phyloP scores from a whole-genome alignment of 2,113 vertebrate genomes.

The Entomyzon cyanotis region DNA sequence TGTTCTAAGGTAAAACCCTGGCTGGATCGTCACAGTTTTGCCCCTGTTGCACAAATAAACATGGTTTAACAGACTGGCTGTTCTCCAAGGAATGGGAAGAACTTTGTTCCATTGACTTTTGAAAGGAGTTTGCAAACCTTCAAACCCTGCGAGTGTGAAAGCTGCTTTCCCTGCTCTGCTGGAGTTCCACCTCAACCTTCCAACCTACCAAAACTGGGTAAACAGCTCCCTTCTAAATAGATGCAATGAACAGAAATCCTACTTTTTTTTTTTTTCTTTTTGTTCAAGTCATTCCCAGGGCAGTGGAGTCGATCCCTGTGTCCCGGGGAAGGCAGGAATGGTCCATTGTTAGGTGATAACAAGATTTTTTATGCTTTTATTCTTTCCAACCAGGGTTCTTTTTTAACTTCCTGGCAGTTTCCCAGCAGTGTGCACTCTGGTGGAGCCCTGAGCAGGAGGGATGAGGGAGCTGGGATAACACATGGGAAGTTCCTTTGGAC shows the following conservation, averaged over 20 bases:
- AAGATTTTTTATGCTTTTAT: background rate
- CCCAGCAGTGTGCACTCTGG: fast-evolving
- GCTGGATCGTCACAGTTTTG: background rate
- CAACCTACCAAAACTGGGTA: background rate
- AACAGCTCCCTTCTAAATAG: background rate
- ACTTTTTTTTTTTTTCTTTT: background rate
- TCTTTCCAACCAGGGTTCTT: background rate
- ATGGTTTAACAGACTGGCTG: background rate
- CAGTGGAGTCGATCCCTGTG: background rate
- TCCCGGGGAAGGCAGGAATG: fast-evolving
- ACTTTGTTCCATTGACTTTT: background rate
- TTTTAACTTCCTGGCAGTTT: background rate
- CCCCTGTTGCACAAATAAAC: background rate
- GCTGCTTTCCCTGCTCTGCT: background rate
- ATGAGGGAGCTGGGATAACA: fast-evolving
- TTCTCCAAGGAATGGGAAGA: background rate
- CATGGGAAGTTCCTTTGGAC: background rate
- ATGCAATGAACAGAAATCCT: background rate
- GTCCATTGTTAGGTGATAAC: background rate
- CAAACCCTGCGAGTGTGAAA: background rate
- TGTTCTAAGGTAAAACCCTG: background rate
- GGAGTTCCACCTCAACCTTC: background rate
- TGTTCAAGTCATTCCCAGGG: background rate
- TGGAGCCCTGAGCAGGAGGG: background rate
- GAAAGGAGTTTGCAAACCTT: background rate